Base-by-base conservation (phyloP, 2,797 vertebrate species). In the Typhlichthys subterraneus region DNA sequence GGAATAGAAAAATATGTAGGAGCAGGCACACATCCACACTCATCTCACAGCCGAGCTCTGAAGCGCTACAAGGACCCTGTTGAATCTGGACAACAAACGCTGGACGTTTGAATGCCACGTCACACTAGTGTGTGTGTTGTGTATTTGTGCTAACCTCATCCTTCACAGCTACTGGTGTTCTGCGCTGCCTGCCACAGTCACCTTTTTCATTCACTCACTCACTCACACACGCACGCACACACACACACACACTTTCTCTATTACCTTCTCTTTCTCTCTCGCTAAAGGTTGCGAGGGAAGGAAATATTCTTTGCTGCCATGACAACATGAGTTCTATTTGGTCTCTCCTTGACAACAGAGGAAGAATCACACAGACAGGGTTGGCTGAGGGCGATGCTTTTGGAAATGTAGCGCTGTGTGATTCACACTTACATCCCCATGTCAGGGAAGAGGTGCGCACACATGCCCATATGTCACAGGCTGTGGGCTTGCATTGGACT, bases 261-360 rank as follows among this genome's bases (percentile, higher is more conserved):
- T 45, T 38, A 33, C 29, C 10, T 31, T 50, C 47, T 74, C 67
- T 3, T 46, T 47, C 14, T 1, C 61, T 64, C 70, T 76, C 80
- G 49, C 45, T 58, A 61, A 66, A 60, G 62, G 87, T 88, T 84
- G 85, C 82, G 79, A 86, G 78, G 81, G 78, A 72, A 60, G 73
- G 71, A 79, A 69, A 63, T 75, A 83, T 83, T 82, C 75, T 77
- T 70, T 82, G 86, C 85, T 88, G 73, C 86, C 83, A 86, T 88
- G 87, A 87, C 88, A 85, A 90, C 83, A 0, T 65, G 67, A 72
- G 59, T 65, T 80, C 73, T 75, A 76, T 84, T 69, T 77, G 80
- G 79, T 82, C 64, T 73, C 71, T 76, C 8, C 73, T 45, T 85
- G 75, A 81, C 72, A 45, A 85, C 75, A 57, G 56, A 69, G 62